Conservation (phyloP, 2,113 vertebrate species). For the Rostratula benghalensis region DNA sequence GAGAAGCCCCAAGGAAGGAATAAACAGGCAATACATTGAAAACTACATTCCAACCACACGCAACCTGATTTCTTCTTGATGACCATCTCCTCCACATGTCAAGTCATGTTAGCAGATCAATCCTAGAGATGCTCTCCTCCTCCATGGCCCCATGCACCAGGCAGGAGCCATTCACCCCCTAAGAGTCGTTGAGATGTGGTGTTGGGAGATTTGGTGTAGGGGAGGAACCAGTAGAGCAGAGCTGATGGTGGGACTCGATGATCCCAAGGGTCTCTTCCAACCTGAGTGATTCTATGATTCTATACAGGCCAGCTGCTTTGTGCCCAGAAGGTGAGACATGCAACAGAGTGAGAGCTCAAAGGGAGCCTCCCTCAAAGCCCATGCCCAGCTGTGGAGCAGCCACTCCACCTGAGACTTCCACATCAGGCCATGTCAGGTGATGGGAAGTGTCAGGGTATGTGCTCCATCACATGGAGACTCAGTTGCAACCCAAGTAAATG, state of each 20-base stretch:
- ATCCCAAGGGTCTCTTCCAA: no score
- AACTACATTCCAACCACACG: background rate
- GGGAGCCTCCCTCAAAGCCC: background rate
- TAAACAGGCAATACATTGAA: background rate
- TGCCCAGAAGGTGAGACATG: background rate
- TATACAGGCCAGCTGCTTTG: background rate
- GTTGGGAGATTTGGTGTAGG: no score
- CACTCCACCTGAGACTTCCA: background rate
- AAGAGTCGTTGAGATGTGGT: no score
- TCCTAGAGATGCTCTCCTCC: background rate
- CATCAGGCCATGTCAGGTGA: background rate
- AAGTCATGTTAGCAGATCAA: background rate
- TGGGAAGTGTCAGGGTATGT: background rate
- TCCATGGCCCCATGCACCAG: fast-evolving
- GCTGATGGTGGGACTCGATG: no score
- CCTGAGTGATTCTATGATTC: no score
- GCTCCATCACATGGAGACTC: background rate
- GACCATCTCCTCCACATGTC: background rate
- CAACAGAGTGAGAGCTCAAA: background rate
- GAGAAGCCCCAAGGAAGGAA: background rate
- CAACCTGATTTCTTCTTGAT: background rate
- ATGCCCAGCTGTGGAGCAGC: background rate
- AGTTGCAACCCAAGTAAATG: fast-evolving
- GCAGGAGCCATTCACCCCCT: background rate
- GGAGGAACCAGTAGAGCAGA: no score